Conservation (phyloP, 23 tunicate genomes). For the Phallusia fumigata region DNA sequence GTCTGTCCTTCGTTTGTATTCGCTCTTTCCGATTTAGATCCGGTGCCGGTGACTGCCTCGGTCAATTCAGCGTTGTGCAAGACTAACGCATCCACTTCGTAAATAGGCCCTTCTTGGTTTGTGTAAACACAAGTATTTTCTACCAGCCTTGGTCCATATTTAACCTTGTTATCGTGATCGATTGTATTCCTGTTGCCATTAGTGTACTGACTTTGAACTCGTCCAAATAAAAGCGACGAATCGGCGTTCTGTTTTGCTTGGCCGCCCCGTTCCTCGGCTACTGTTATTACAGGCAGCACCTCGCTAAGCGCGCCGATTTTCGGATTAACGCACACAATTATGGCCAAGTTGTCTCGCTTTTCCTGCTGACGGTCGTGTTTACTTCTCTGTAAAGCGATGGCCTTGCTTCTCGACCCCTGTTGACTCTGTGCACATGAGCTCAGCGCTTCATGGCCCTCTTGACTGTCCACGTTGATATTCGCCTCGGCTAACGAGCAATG, state of each 20-base stretch:
- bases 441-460: neutral
- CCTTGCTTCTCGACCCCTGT: neutral
- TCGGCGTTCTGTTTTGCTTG: neutral
- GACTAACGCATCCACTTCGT: neutral
- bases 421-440: neutral
- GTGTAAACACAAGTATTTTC: neutral
- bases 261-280: neutral
- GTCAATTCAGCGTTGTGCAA: neutral
- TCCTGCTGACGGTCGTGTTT: neutral
- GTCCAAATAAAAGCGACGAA: neutral
- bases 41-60: neutral
- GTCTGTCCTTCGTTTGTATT: neutral
- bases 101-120: neutral
- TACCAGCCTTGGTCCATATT: neutral
- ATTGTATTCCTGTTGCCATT: neutral
- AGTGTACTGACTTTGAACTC: neutral
- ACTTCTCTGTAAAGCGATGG: neutral
- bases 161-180: neutral
- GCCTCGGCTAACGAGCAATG: neutral
- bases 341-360: neutral
- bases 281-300: conserved; percentile 21
- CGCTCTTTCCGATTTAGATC: neutral
- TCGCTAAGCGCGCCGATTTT: conserved; percentile 12
- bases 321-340: conserved; percentile 1
- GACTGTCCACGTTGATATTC: neutral